Conservation (phyloP, 2,797 vertebrate genomes). For the Tachyglossus aculeatus region DNA sequence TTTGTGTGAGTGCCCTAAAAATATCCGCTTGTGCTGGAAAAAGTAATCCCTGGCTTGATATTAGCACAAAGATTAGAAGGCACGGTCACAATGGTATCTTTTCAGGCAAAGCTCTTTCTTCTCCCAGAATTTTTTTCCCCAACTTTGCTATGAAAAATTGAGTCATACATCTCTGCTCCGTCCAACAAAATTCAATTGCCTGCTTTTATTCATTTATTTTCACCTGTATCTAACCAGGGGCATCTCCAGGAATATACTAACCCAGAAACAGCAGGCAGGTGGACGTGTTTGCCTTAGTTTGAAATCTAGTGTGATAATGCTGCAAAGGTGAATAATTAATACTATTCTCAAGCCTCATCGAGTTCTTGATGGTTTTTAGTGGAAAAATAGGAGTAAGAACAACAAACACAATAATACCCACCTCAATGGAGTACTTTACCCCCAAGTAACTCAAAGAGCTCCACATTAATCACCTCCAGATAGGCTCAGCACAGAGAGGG, state of each 20-base stretch:
- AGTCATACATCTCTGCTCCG: neutral
- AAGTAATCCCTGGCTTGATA: neutral
- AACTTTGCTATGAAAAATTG: neutral
- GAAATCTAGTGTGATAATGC: neutral
- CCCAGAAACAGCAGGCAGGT: neutral
- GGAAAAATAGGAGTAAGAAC: too few species aligned
- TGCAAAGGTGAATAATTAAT: rapidly evolving
- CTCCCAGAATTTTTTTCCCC: constrained; percentile 8
- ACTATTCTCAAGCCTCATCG: neutral
- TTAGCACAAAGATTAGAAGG: neutral
- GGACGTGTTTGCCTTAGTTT: neutral
- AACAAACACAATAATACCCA: too few species aligned
- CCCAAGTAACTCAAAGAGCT: too few species aligned
- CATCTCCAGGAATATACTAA: neutral
- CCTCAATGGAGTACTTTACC: too few species aligned
- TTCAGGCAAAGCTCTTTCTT: neutral
- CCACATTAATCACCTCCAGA: too few species aligned
- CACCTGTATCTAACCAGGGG: neutral
- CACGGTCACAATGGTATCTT: neutral
- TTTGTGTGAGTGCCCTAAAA: neutral
- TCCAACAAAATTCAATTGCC: constrained; percentile 2
- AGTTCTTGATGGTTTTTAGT: neutral
- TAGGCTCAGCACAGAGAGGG: neutral
- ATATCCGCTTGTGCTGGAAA: neutral
- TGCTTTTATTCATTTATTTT: constrained; percentile 14